A percentile compares a stretch with the other conserved stretches of the same genome.
Conservation (phyloP, 1,140 invertebrate genomes). For the Bombus superbus region DNA sequence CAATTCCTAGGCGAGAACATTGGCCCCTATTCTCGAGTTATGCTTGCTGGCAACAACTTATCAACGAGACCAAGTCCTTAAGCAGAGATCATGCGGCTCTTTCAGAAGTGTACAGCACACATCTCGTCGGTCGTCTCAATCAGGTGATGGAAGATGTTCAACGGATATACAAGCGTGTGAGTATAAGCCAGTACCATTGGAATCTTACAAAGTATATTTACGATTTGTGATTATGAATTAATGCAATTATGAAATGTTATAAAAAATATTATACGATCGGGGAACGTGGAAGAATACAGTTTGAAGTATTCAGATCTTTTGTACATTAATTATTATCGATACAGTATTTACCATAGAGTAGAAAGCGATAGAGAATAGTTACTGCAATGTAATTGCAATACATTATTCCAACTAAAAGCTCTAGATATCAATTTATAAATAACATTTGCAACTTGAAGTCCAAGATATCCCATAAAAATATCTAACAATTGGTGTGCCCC, state of each 20-base stretch:
- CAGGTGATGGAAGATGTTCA: conserved; percentile 95
- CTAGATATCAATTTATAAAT: too few relatives aligned
- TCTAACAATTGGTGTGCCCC: too few relatives aligned
- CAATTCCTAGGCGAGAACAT: conserved; percentile 90
- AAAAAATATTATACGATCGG: background rate
- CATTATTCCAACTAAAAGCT: too few relatives aligned
- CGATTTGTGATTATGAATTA: background rate
- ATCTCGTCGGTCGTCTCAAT: conserved; percentile 91
- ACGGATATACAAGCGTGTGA: conserved; percentile 93
- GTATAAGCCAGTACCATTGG: conserved; percentile 57
- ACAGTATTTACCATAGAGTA: too few relatives aligned
- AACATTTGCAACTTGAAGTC: too few relatives aligned
- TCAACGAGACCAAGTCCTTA: conserved; percentile 93
- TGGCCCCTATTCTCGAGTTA: conserved; percentile 96
- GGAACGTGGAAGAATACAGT: background rate
- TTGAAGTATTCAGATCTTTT: too few relatives aligned
- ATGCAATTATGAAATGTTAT: background rate
- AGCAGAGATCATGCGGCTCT: conserved; percentile 94
- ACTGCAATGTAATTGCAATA: too few relatives aligned
- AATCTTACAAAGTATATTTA: background rate
- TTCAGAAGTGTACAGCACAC: conserved; percentile 93
- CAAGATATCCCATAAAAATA: too few relatives aligned
- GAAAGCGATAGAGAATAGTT: too few relatives aligned
- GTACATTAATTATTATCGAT: too few relatives aligned
- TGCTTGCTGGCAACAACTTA: conserved; percentile 95